Evolutionary conservation across 2,797 vertebrate species (phyloP).

Genomic region (Tadarida brasiliensis): DNA sequence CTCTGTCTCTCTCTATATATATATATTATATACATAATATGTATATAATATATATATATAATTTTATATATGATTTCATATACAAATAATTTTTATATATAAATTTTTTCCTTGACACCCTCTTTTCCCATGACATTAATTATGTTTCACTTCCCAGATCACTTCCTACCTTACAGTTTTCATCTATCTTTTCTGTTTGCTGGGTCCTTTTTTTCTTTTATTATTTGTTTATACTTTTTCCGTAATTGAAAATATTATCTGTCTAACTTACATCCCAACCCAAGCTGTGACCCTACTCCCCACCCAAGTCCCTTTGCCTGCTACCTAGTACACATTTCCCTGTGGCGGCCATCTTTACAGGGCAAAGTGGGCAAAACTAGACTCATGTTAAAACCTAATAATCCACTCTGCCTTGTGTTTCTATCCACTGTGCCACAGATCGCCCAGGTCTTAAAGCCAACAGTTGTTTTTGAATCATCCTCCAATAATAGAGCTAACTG

Average conservation of each 20-base stretch:
- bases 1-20: not conserved
- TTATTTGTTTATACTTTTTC: not conserved
- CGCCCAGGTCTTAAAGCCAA: not conserved
- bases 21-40: too few relatives aligned
- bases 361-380: slow-evolving; percentile 7
- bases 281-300: not conserved
- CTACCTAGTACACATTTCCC: not conserved
- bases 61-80: not conserved
- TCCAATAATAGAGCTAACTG: not conserved
- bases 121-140: not conserved
- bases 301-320: not conserved
- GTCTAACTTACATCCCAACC: not conserved
- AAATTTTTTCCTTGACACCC: not conserved
- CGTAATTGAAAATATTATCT: not conserved
- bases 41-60: too few relatives aligned
- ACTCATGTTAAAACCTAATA: not conserved
- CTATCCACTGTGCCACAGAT: not conserved
- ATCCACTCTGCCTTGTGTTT: not conserved
- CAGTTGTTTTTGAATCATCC: not conserved
- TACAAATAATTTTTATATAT: not conserved
- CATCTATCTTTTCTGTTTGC: not conserved
- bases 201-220: not conserved
- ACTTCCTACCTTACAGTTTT: not conserved
- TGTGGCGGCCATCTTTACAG: not conserved
- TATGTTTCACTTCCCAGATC: not conserved